phyloP scores from a whole-genome alignment of 2,888 invertebrate species.

The Ophion obscuratus region DNA sequence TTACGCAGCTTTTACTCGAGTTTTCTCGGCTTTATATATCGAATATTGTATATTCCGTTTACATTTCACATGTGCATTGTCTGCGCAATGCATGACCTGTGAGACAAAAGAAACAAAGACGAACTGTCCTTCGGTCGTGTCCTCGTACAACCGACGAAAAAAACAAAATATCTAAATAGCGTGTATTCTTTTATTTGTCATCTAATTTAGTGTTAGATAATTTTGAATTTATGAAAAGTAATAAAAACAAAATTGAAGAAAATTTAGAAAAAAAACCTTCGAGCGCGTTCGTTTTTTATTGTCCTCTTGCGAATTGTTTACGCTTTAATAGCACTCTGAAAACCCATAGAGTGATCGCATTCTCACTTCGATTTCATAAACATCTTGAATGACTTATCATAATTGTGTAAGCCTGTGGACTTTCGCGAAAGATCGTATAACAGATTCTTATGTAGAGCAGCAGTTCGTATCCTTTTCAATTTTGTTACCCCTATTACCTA shows the following conservation, averaged over 20 bases:
- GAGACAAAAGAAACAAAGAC: slow-evolving; percentile 28
- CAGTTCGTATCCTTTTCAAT: too few species aligned
- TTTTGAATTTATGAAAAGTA: slow-evolving; percentile 46
- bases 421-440: too few species aligned
- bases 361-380: too few species aligned
- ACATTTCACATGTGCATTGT: slow-evolving; percentile 47
- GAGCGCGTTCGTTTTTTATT: slow-evolving; percentile 26
- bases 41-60: slow-evolving; percentile 60
- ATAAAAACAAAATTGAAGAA: slow-evolving; percentile 1
- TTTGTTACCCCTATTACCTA: too few species aligned
- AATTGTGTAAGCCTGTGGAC: too few species aligned
- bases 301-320: neutral
- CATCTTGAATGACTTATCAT: too few species aligned
- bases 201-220: slow-evolving; percentile 50
- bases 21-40: slow-evolving; percentile 20
- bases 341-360: too few species aligned
- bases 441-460: too few species aligned
- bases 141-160: slow-evolving; percentile 30
- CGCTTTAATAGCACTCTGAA: neutral
- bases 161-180: slow-evolving; percentile 32
- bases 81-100: slow-evolving; percentile 41
- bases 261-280: slow-evolving; percentile 2
- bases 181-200: slow-evolving; percentile 61
- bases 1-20: slow-evolving; percentile 32
- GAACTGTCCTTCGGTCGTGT: slow-evolving; percentile 37